A percentile compares a stretch with the other conserved stretches of the same genome.
phyloP scores from a whole-genome alignment of 2,888 invertebrate species.

The Coenonympha glycerion region DNA sequence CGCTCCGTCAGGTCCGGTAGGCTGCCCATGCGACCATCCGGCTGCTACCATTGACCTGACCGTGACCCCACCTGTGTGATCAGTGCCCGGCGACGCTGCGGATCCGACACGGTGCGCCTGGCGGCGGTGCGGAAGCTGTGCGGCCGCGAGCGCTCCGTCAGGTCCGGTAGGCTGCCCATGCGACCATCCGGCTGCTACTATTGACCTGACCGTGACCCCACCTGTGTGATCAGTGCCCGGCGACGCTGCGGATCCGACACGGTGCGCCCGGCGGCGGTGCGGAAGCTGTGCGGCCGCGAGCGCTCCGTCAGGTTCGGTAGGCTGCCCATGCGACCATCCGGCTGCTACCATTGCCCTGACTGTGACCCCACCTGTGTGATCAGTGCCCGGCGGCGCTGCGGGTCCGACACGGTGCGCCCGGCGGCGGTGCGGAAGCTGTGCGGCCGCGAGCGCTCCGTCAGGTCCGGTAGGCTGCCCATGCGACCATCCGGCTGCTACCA shows the following conservation, averaged over 20 bases:
- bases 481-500: constrained; percentile 33
- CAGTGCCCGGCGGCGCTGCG: constrained; percentile 58
- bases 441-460: constrained; percentile 70
- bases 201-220: constrained; percentile 28
- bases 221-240: constrained; percentile 52
- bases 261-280: constrained; percentile 58
- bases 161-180: too few relatives aligned
- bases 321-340: constrained; percentile 75
- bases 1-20: too few relatives aligned
- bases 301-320: constrained; percentile 73
- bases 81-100: too few relatives aligned
- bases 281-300: constrained; percentile 55
- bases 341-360: too few relatives aligned
- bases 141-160: too few relatives aligned
- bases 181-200: too few relatives aligned
- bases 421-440: constrained; percentile 52
- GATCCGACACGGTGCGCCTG: too few relatives aligned
- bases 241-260: constrained; percentile 65
- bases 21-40: too few relatives aligned
- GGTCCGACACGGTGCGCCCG: constrained; percentile 63
- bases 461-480: constrained; percentile 74
- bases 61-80: too few relatives aligned
- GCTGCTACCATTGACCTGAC: too few relatives aligned
- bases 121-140: too few relatives aligned
- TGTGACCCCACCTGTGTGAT: constrained; percentile 45